phyloP scores from a whole-genome alignment of 2,888 invertebrate species.

The Capitulum mitella region DNA sequence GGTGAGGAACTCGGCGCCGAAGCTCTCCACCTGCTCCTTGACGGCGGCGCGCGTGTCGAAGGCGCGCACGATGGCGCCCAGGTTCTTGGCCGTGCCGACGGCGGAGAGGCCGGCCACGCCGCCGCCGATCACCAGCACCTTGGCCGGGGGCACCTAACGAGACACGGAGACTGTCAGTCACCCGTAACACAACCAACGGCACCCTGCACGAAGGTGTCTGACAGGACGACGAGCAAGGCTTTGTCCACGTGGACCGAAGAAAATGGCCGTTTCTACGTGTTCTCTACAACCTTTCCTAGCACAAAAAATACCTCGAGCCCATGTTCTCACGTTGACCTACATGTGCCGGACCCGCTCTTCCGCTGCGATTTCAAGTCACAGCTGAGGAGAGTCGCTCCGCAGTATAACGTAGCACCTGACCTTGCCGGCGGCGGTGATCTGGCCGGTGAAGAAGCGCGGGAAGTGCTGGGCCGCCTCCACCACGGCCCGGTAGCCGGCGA shows the following conservation, averaged over 20 bases:
- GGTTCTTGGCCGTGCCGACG: conserved; percentile 71
- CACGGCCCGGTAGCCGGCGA: conserved; percentile 79
- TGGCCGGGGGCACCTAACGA: conserved; percentile 72
- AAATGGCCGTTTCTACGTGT: no score
- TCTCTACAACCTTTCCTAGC: no score
- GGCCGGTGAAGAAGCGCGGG: conserved; percentile 83
- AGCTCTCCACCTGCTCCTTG: conserved; percentile 74
- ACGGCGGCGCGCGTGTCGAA: conserved; percentile 80
- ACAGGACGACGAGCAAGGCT: no score
- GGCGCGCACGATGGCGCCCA: conserved; percentile 82
- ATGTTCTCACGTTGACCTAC: no score
- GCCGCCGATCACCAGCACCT: conserved; percentile 78
- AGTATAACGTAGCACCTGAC: no score
- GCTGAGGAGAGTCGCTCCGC: no score
- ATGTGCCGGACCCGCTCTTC: no score
- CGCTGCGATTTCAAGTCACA: no score
- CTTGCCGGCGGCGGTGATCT: conserved; percentile 83
- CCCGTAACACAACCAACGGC: no score
- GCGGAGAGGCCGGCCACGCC: conserved; percentile 84
- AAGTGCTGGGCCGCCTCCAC: conserved; percentile 82
- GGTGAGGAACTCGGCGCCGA: conserved; percentile 80
- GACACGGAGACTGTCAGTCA: neutral
- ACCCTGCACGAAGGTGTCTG: no score
- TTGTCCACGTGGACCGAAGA: no score
- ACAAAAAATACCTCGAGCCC: no score